Evolutionary conservation across 2,888 invertebrate species (phyloP), one percentile per base, ranked within the genome.

Genomic region (Clusia tigrina): DNA sequence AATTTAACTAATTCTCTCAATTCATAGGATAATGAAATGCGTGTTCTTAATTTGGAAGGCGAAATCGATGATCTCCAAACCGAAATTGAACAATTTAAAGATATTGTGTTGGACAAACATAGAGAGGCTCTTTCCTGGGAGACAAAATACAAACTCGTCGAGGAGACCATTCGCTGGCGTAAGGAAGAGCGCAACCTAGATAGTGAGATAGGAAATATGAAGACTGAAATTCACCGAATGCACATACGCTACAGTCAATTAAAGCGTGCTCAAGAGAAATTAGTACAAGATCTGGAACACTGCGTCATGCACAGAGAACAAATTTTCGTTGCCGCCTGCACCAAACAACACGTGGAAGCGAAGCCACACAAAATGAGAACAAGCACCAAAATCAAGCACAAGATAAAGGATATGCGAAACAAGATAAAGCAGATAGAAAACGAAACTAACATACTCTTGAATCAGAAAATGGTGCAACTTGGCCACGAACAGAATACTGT

Each of bases 151-250:
- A 84, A 90, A 71, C 80, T 93, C 73, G 90, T 91, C 1, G 87
- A 88, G 22, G 92, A 94, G 77, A 87, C 91, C 0, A 89, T 90
- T 73, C 88, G 87, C 70, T 89, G 87, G 74, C 87, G 92, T 55
- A 87, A 88, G 59, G 86, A 88, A 37, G 91, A 92, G 61, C 86
- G 87, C 62, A 86, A 88, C 0, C 83, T 86, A 1, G 88, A 86
- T 3, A 91, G 93, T 1, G 93, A 93, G 79, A 87, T 93, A 20
- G 89, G 89, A 0, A 86, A 86, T 32, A 93, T 94, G 93, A 90
- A 87, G 77, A 86, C 85, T 42, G 94, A 94, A 85, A 93, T 94
- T 74, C 93, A 93, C 73, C 87, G 91, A 70, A 94, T 94, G 94
- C 89, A 91, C 83, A 91, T 93, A 46, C 77, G 84, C 2, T 76